Conservation (phyloP, 1,140 invertebrate genomes). For the Rhopalosiphum maidis region DNA sequence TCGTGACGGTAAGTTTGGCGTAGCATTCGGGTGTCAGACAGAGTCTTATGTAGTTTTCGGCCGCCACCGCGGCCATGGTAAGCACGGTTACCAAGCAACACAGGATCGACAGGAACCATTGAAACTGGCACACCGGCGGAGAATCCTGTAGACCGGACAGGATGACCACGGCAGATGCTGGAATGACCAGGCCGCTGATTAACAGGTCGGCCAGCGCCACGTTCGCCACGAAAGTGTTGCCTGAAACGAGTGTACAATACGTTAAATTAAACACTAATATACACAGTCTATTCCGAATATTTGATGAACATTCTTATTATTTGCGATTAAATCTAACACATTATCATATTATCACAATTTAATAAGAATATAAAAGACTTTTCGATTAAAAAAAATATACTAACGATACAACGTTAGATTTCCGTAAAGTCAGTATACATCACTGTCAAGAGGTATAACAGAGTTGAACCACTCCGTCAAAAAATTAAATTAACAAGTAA, state of each 20-base stretch:
- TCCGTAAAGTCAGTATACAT: not conserved
- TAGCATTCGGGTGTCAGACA: constrained; percentile 68
- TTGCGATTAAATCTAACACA: not conserved
- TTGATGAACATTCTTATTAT: not conserved
- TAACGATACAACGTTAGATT: not conserved
- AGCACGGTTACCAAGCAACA: constrained; percentile 73
- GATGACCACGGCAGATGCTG: constrained; percentile 73
- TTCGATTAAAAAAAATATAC: not conserved
- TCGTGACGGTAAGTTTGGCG: constrained; percentile 65
- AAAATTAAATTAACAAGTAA: not conserved
- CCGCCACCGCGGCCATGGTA: constrained; percentile 70
- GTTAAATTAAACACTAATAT: too few species aligned
- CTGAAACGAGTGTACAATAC: constrained; percentile 64
- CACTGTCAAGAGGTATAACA: not conserved
- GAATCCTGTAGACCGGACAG: constrained; percentile 71
- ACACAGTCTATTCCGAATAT: not conserved
- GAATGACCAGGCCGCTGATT: constrained; percentile 76
- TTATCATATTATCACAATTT: not conserved
- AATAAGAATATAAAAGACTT: not conserved
- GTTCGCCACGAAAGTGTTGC: constrained; percentile 82
- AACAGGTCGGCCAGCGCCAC: constrained; percentile 77
- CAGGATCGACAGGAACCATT: constrained; percentile 73
- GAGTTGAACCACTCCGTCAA: not conserved
- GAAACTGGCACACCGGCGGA: constrained; percentile 70
- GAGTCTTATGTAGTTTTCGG: constrained; percentile 71